These are phyloP conservation scores for Paramormyrops hopkinsi DNA, from an alignment of 2,797 vertebrate genomes.

Conservation along the genomic window DNA sequence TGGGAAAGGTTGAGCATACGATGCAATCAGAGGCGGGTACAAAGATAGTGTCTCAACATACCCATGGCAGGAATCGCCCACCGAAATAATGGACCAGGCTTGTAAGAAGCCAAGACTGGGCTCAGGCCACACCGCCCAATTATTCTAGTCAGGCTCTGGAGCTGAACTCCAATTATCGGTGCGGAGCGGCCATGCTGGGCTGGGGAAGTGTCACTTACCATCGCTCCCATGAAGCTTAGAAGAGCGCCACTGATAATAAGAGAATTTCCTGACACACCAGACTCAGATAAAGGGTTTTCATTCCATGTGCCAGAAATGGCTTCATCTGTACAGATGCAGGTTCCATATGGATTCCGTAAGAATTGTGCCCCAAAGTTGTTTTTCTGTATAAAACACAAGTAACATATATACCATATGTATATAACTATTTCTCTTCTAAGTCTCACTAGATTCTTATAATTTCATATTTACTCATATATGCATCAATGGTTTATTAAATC, in stretches of 20 bases:
- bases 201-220: conserved; percentile 50
- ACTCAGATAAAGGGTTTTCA: not conserved
- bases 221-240: not conserved
- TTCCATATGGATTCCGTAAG: not conserved
- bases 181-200: conserved; percentile 45
- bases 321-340: not conserved
- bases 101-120: conserved; percentile 43
- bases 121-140: conserved; percentile 56
- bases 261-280: not conserved
- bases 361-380: not conserved
- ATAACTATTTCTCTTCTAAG: not conserved
- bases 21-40: conserved; percentile 33
- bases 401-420: not conserved
- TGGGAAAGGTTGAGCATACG: not conserved
- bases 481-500: not conserved
- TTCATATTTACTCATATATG: not conserved
- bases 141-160: conserved; percentile 49
- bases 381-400: not conserved
- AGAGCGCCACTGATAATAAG: not conserved
- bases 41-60: conserved; percentile 38
- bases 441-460: not conserved
- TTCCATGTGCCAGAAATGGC: not conserved
- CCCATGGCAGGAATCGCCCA: conserved; percentile 33
- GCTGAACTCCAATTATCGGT: conserved; percentile 57
- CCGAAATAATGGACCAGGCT: conserved; percentile 54